Percentiles rank a stretch among this genome's conserved stretches.
These are phyloP conservation scores for Acanthurus lineatus DNA, from an alignment of 2,797 vertebrate genomes.

Conservation along the genomic window DNA sequence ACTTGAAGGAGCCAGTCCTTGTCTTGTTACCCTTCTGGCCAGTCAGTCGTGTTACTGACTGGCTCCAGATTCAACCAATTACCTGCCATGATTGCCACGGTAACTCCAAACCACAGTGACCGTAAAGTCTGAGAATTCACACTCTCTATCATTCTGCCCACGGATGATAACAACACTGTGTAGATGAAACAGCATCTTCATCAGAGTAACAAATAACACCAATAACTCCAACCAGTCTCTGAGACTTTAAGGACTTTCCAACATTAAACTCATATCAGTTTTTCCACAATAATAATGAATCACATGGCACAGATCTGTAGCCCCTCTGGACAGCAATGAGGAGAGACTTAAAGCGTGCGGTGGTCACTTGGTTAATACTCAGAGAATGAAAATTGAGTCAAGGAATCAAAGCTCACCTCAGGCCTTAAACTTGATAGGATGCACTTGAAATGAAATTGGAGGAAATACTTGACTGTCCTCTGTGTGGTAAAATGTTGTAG, in stretches of 20 bases:
- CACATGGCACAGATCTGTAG: conserved; percentile 60
- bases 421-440: conserved; percentile 83
- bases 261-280: conserved; percentile 39
- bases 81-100: conserved; percentile 45
- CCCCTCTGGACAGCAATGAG: conserved; percentile 49
- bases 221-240: conserved; percentile 32
- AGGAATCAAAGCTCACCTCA: conserved; percentile 82
- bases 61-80: conserved; percentile 39
- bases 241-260: conserved; percentile 51
- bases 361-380: conserved; percentile 58
- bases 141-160: conserved; percentile 34
- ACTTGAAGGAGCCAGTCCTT: conserved; percentile 56
- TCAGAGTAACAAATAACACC: conserved; percentile 23
- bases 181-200: conserved; percentile 26
- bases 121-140: conserved; percentile 28
- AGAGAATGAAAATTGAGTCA: conserved; percentile 58
- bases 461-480: conserved; percentile 70
- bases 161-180: conserved; percentile 52
- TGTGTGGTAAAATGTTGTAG: conserved; percentile 61
- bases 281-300: conserved; percentile 32
- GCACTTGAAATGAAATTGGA: conserved; percentile 76
- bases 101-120: conserved; percentile 38
- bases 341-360: conserved; percentile 40
- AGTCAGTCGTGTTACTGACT: conserved; percentile 41
- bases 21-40: conserved; percentile 53